These are phyloP conservation scores for Cynopterus brachyotis DNA, from an alignment of 2,113 vertebrate genomes.

Conservation along the genomic window DNA sequence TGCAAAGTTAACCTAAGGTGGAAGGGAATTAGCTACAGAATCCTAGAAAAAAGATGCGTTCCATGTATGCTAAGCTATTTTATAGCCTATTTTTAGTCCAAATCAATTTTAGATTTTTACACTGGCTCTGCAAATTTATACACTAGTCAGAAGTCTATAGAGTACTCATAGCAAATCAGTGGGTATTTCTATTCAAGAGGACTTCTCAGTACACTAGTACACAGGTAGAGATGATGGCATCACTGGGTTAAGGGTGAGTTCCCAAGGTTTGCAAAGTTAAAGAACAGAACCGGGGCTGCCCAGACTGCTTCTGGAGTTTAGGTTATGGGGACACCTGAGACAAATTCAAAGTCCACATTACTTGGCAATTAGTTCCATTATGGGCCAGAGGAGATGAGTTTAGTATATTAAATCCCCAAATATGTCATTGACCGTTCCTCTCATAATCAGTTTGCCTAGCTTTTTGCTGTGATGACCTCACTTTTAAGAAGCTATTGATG, in stretches of 20 bases:
- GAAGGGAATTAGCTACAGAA: background rate
- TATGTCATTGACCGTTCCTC: slow-evolving; percentile 37
- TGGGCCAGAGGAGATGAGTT: background rate
- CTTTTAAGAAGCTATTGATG: background rate
- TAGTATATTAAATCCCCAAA: background rate
- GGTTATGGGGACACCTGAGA: background rate
- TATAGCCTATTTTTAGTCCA: background rate
- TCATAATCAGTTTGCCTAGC: background rate
- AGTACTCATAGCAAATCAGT: background rate
- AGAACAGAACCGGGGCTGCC: background rate
- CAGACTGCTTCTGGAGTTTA: background rate
- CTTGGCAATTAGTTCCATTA: background rate
- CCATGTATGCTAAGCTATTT: background rate
- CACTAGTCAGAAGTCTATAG: background rate
- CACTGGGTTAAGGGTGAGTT: background rate
- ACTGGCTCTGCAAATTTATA: background rate
- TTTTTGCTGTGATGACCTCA: background rate
- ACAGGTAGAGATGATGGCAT: background rate
- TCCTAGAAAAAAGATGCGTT: background rate
- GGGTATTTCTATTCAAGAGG: background rate
- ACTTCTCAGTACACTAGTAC: background rate
- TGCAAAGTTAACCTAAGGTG: slow-evolving; percentile 31
- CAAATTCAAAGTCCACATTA: background rate
- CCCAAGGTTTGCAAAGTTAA: background rate
- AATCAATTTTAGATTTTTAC: background rate